Base-by-base conservation (phyloP, 2,888 invertebrate genomes). In the Polietes domitor region DNA sequence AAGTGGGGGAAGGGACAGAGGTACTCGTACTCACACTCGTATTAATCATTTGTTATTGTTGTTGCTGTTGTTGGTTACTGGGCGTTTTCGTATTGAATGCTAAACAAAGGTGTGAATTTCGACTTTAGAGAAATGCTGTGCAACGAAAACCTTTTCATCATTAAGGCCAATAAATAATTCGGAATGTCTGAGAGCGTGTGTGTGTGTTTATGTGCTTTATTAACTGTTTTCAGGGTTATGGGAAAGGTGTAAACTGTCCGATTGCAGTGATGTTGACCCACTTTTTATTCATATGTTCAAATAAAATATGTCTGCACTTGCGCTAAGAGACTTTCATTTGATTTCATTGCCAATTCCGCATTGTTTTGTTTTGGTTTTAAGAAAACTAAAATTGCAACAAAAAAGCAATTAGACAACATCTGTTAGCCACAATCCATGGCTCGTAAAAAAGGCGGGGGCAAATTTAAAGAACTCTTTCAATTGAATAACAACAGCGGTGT, bases 101-200 rank as follows among this genome's bases (percentile, higher is more conserved):
- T 17, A 19, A 9, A 65, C 17, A 41, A 65, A 37, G 65, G 65
- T 65, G 65, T 65, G 65, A 65, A 65, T 41, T 65, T 19, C 37
- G 37, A 17, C 15, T 5, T 26, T 61, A 28, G 37, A 65, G 65
- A 65, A 65, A 65, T 65, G 65, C 32, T 19, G 19, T 21, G 65
- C 37, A 65, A 17, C 41, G 19, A 2, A 15, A 4, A 61, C 65
- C 19, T 19, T 19, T 65, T 65, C 37, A 12, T 65, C 65, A 65
- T 65, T 65, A 65, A 65, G 65, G 65, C 10, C 37, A 65, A 65
- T 65, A 65, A 65, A 65, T 65, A 61, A 61, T 28, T 61, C 61
- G 24, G 17, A n/a, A 12, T 61, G 61, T 61, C 19, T 55, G 21
- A 7, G 53, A 21, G 21, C n/a, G 17, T 21, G 21, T 19, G 10